phyloP scores from a whole-genome alignment of 2,797 vertebrate species.

The Ctenopoma multispine region DNA sequence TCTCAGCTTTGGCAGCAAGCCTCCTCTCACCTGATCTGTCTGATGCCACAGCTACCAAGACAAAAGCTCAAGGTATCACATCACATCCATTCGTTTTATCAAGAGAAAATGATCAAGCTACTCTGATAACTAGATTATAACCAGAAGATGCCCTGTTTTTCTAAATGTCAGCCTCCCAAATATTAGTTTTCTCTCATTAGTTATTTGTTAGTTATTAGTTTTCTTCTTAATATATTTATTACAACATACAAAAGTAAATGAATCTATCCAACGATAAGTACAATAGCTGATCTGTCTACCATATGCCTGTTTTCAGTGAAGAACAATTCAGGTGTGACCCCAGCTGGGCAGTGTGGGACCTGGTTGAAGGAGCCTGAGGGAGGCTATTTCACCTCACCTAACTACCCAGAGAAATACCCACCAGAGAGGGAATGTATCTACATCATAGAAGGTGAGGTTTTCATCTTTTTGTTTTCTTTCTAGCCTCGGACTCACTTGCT shows the following conservation, averaged over 20 bases:
- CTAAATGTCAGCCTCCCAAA: no score
- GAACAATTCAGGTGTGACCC: slow-evolving; percentile 92
- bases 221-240: no score
- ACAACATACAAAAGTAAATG: no score
- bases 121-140: no score
- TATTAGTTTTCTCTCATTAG: no score
- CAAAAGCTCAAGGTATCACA: slow-evolving; percentile 90
- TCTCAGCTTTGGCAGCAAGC: slow-evolving; percentile 90
- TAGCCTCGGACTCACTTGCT: neutral
- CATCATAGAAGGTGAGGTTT: slow-evolving; percentile 95
- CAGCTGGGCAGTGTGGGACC: slow-evolving; percentile 91
- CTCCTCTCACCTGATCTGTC: slow-evolving; percentile 89
- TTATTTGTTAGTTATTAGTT: no score
- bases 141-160: no score
- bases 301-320: slow-evolving; percentile 88
- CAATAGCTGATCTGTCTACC: no score
- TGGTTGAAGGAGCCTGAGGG: slow-evolving; percentile 95
- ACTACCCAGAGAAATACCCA: slow-evolving; percentile 97
- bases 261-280: no score
- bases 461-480: neutral
- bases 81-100: no score
- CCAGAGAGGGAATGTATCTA: slow-evolving; percentile 96
- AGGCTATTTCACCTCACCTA: slow-evolving; percentile 96
- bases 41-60: slow-evolving; percentile 80
- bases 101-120: no score